phyloP scores from a whole-genome alignment of 2,797 vertebrate species.

The Mus caroli region DNA sequence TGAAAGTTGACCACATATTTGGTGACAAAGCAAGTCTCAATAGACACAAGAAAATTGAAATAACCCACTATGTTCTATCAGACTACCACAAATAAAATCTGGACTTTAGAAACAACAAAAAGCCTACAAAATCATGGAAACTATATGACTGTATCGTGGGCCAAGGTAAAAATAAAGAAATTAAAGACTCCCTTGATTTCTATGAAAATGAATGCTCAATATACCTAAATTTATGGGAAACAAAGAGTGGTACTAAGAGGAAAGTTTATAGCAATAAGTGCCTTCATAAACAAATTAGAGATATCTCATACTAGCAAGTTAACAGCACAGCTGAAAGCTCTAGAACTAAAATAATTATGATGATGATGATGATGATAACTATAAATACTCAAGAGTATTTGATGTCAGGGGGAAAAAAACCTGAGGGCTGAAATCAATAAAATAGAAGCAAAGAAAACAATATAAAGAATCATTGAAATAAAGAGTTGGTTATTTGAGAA shows the following conservation, averaged over 20 bases:
- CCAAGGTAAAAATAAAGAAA: neutral
- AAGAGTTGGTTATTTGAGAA: neutral
- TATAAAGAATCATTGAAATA: neutral
- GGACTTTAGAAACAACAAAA: neutral
- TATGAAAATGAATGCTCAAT: neutral
- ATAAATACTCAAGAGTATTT: neutral
- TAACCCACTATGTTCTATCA: neutral
- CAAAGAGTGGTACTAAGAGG: neutral
- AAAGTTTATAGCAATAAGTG: neutral
- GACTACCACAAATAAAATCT: neutral
- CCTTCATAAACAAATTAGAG: neutral
- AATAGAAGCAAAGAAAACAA: neutral
- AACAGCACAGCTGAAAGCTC: neutral
- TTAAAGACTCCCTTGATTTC: neutral
- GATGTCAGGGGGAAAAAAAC: neutral
- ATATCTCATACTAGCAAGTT: neutral
- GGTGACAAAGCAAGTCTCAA: no score
- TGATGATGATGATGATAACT: no score
- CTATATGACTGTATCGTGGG: neutral
- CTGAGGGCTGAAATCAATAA: neutral
- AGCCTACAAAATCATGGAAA: neutral
- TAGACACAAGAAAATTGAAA: no score
- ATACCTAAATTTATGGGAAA: neutral
- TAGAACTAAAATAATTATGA: neutral
- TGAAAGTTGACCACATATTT: no score